Base-by-base conservation (phyloP, 2,888 invertebrate genomes). In the Teinopalpus imperialis region DNA sequence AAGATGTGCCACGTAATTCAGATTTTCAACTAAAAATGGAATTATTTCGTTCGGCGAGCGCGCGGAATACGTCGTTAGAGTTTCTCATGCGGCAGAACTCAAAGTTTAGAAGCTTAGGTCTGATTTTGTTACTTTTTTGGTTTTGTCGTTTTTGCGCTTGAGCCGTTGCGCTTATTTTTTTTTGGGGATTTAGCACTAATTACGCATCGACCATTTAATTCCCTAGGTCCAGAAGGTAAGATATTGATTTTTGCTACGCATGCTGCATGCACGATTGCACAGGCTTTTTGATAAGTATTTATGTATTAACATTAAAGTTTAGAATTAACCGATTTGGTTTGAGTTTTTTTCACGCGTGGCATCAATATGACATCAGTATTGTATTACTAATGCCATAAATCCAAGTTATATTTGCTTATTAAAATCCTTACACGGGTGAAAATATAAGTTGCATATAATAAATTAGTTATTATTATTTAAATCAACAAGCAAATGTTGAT, bases 31-130 rank as follows among this genome's bases (percentile, higher is more conserved):
- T 86, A 51, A 88, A 88, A 76, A 88, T 88, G 88, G 88, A 87
- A 60, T 65, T 88, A 48, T 88, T 88, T 63, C 78, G 88, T 48
- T 87, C 87, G 32, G 87, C 88, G 57, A 88, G 88, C 65, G 83
- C 87, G 41, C 81, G 80, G 74, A 88, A 88, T 56, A 87, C 88
- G 7, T 88, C 88, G 35, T 70, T 88, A 66, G 81, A 86, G 60
- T 86, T 82, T 68, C 74, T 88, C 43, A 83, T 87, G 85, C 68
- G 81, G 71, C 81, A 87, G 78, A 81, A 88, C 68, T 64, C 87
- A 65, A 88, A 88, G 74, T 87, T 83, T 82, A 82, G 74, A 63
- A 87, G 87, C 66, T 85, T 88, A 88, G 88, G 88, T 88, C 82
- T 86, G 88, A 72, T 72, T 76, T 74, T 74, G 68, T 76, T 75